Percentiles rank a stretch among this genome's conserved stretches.
These are phyloP conservation scores for Pogonomyrmex barbatus DNA, from an alignment of 1,140 invertebrate species.

Conservation along the genomic window DNA sequence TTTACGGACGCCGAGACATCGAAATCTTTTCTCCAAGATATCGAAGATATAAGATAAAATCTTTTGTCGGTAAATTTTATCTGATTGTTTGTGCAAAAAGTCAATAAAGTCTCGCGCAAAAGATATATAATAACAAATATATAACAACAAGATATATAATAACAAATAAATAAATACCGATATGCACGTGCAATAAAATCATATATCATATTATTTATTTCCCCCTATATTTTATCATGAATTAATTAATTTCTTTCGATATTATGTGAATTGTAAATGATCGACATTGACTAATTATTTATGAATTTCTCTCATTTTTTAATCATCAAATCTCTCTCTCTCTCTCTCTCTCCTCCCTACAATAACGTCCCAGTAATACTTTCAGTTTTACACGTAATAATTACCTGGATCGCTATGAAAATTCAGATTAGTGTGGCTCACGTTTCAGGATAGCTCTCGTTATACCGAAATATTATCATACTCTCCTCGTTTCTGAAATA, in stretches of 20 bases:
- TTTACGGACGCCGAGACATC: background rate
- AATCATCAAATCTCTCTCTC: background rate
- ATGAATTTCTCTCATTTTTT: slow-evolving; percentile 13
- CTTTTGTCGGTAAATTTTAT: background rate
- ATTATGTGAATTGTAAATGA: background rate
- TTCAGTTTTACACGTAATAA: background rate
- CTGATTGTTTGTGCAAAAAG: background rate
- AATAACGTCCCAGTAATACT: background rate
- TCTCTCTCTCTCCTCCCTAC: too few species aligned
- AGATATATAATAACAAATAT: slow-evolving; percentile 9
- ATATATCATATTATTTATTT: background rate
- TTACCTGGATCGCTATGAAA: background rate
- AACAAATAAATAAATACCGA: background rate
- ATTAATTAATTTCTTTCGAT: background rate
- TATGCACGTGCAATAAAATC: background rate
- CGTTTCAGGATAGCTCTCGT: slow-evolving; percentile 31
- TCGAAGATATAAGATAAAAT: background rate
- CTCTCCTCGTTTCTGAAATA: background rate
- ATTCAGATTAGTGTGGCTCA: background rate
- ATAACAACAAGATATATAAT: slow-evolving; percentile 4
- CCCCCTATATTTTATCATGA: background rate
- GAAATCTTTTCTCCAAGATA: background rate
- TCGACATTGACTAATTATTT: background rate
- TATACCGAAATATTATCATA: slow-evolving; percentile 35
- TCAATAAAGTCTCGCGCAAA: background rate